Evolutionary conservation across 2,113 vertebrate species (phyloP), one percentile per base, ranked within the genome.

Genomic region (Paramormyrops kingsleyae): DNA sequence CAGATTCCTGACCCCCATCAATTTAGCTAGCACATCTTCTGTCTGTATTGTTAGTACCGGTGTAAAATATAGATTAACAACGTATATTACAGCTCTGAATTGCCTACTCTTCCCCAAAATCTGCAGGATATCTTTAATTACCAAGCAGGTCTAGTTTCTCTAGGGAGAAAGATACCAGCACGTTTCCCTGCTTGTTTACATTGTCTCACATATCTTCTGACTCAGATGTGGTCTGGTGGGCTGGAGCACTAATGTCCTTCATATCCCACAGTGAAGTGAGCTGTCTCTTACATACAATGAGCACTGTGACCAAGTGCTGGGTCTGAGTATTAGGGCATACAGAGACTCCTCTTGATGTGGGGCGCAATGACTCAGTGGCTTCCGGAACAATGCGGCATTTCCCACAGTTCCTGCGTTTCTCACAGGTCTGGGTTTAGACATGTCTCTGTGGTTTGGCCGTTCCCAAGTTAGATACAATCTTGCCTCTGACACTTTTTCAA

Each of bases 101-200:
- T 15, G 31, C 56, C 10, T 9, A 6, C 44, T 31, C 70, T 88
- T 88, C 80, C 7, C 10, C 49, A 89, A 84, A 89, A 62, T 84
- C 24, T 59, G 13, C 50, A 17, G 44, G 74, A 17, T 44, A 42
- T 84, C 24, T 52, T 46, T 84, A 89, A 89, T 84, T 59, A 56
- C 77, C 42, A 52, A 89, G 39, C 39, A 47, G 52, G 85, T 85
- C 31, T 84, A 15, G 6, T 84, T 84, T 84, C 52, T 89, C 89
- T 42, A 62, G 91, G 87, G 83, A 90, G 17, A 89, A 15, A 86
- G 83, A 83, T 42, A 83, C n/a, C 39, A 59, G 39, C 53, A 74
- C 15, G 12, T 70, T 89, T 90, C 56, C 42, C 46, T 53, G 46
- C 31, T 49, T 88, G 87, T 89, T 90, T 88, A 90, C 80, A 90